These are phyloP conservation scores for Palythoa caribaeorum DNA, from an alignment of 92 coral and sea anemone genomes.

Conservation along the genomic window DNA sequence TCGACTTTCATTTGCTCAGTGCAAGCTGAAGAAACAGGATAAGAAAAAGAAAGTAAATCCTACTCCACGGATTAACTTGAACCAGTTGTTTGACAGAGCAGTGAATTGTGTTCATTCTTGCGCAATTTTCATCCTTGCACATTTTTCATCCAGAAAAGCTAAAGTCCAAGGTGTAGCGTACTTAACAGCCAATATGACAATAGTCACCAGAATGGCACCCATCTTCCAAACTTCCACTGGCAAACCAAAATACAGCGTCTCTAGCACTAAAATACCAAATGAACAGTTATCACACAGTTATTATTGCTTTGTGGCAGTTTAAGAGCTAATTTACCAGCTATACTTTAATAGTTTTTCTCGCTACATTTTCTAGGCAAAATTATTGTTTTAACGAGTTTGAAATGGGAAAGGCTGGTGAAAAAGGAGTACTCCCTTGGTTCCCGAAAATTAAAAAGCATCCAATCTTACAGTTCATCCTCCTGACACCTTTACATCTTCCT, in stretches of 20 bases:
- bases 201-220: constrained; percentile 51
- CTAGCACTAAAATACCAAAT: constrained; percentile 71
- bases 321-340: no score
- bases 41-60: not conserved
- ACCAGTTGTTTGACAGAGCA: not conserved
- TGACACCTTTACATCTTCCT: no score
- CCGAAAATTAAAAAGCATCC: no score
- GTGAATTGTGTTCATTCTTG: not conserved
- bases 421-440: no score
- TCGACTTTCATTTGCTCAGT: not conserved
- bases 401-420: no score
- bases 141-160: constrained; percentile 47
- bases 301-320: not conserved
- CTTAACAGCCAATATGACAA: constrained; percentile 59
- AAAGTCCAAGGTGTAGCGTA: constrained; percentile 62
- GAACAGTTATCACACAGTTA: not conserved
- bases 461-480: no score
- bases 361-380: no score
- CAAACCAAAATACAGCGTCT: constrained; percentile 76
- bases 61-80: not conserved
- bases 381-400: no score
- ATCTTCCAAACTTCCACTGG: constrained; percentile 84
- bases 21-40: not conserved
- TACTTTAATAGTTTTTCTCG: no score
- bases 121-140: constrained; percentile 29